Evolutionary conservation across 2,113 vertebrate genomes (phyloP), one percentile per base, ranked within the genome.

Genomic region (Colossoma macropomum): DNA sequence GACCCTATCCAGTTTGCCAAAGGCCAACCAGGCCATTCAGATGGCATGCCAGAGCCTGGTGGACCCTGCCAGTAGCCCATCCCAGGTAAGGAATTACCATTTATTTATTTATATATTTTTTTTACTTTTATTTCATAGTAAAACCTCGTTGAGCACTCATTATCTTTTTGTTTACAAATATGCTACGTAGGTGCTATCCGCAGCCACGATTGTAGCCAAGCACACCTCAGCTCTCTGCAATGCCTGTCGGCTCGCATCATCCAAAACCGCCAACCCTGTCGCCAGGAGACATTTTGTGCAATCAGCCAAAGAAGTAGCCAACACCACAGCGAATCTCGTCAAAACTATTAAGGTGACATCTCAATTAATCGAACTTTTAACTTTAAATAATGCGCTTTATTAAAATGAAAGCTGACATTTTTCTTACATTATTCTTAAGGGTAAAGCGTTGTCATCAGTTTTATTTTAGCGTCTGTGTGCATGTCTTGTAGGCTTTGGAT

Each of bases 21-120:
- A 84, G n/a, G 98, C 98, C 80, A 97, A 99, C 87, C 98, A 99
- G 84, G 98, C 98, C 0, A 99, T 99, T 92, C 98, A 99, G 90
- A 99, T 98, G 96, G 98, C 98, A 0, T 99, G 98, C 86, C 97
- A 99, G 93, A 99, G 97, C 83, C 89, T 99, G 86, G 97, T 99
- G 48, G 98, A 99, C 81, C 97, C 98, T 1, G 94, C 95, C 0
- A 99, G 97, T 88, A 98, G 97, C 87, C 98, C 98, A 0, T 99
- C 98, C 0, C 98, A 99, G 97, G 98, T 99, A 90, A 95, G 1
- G 60, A 9, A 69, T 54, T 27, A 34, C 2, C 27, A 21, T 59
- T 66, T 63, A 32, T 69, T 19, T 71, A 16, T 72, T 1, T 19
- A 1, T 11, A 11, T 71, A 15, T 6, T 63, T 27, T 38, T 15